Evolutionary conservation across 2,113 vertebrate genomes (phyloP), one percentile per base, ranked within the genome.

Genomic region (Hypocryptadius cinnamomeus): DNA sequence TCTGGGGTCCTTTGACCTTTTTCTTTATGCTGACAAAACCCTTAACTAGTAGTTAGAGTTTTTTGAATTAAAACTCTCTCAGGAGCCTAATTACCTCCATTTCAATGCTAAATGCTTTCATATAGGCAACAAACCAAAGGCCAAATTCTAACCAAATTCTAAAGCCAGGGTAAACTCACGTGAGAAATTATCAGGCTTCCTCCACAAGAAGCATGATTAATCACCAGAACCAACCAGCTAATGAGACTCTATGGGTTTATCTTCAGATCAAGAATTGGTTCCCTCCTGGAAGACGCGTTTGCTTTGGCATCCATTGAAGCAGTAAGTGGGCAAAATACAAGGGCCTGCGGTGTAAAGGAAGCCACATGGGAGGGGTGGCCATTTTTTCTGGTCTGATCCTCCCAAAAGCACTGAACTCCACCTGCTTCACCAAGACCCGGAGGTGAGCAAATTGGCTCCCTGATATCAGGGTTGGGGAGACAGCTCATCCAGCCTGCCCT

Each of bases 141-240:
- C 88, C 76, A 71, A 56, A 84, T 92, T 96, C 92, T 93, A 96
- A 96, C 88, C 76, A 71, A 56, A 84, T 92, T 96, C 92, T 93
- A 96, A 96, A 94, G 88, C 44, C 83, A 88, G 63, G 30, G 44
- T 70, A 85, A 96, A 90, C 71, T 95, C 92, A 92, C 93, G 92
- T 47, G 71, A 96, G 90, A 92, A 91, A 86, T 56, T 24, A 94
- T 85, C 76, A 50, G 39, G 47, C 64, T 92, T 94, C 88, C 69
- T 95, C 76, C 80, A 80, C 44, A 70, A 93, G 82, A 42, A 83
- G 79, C 47, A 68, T 24, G 69, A 83, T 73, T 96, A 94, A 77
- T 87, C 85, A 86, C 66, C 56, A 77, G 79, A 95, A 79, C 50
- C 23, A 88, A 94, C 5, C 19, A 78, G 35, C 47, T 86, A 92